A percentile compares a stretch with the other conserved stretches of the same genome.
These are phyloP conservation scores for Thaumatotibia leucotreta DNA, from an alignment of 1,140 invertebrate species.

Conservation along the genomic window DNA sequence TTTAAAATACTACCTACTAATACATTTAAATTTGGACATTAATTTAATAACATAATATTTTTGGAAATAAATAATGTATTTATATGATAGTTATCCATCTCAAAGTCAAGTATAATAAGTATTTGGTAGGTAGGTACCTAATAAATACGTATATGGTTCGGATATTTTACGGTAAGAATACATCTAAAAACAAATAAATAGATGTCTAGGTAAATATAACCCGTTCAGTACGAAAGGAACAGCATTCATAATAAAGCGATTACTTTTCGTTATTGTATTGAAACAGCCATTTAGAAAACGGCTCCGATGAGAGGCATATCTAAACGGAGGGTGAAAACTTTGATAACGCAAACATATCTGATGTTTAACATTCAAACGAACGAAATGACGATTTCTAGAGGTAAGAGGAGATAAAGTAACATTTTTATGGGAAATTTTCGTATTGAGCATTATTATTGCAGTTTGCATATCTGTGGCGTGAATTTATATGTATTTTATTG, in stretches of 20 bases:
- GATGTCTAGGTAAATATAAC: no score
- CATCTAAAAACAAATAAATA: no score
- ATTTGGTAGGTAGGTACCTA: no score
- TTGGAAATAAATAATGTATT: no score
- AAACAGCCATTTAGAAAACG: not conserved
- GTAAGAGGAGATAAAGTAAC: conserved; percentile 4
- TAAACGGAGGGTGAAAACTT: not conserved
- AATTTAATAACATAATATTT: no score
- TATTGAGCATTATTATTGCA: conserved; percentile 13
- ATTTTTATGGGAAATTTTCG: conserved; percentile 9
- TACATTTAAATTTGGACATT: no score
- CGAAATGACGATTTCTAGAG: not conserved
- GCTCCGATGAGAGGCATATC: not conserved
- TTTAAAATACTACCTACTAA: no score
- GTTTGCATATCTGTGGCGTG: conserved; percentile 4
- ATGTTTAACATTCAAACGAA: not conserved
- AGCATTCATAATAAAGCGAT: not conserved
- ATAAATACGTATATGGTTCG: no score
- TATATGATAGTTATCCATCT: no score
- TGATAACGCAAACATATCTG: not conserved
- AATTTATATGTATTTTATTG: conserved; percentile 9
- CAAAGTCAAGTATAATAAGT: no score
- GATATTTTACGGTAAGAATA: no score
- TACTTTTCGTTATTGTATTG: not conserved
- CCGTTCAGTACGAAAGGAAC: no score